A percentile compares a stretch with the other conserved stretches of the same genome.
These are phyloP conservation scores for Protobothrops mucrosquamatus DNA, from an alignment of 2,113 vertebrate genomes.

Conservation along the genomic window DNA sequence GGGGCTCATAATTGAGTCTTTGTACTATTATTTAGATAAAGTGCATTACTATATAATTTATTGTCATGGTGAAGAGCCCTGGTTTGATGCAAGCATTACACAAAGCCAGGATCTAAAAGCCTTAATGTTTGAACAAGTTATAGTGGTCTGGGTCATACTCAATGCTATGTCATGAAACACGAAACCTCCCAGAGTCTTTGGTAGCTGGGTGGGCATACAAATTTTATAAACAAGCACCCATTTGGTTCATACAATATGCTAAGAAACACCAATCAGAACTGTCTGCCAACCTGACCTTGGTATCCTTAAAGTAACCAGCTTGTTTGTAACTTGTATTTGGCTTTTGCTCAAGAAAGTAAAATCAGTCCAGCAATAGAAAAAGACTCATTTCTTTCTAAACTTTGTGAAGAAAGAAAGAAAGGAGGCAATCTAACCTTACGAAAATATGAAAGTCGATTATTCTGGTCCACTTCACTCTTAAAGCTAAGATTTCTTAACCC, in stretches of 20 bases:
- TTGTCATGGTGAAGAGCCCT: not conserved
- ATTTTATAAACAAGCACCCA: not conserved
- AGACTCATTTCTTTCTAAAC: not conserved
- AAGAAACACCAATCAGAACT: not conserved
- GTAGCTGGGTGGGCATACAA: not conserved
- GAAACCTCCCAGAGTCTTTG: not conserved
- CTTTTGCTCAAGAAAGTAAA: not conserved
- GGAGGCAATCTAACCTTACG: not conserved
- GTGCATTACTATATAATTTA: not conserved
- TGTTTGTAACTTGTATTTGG: not conserved
- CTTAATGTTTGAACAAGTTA: not conserved
- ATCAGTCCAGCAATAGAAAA: not conserved
- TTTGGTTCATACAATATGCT: not conserved
- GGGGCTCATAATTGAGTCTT: constrained; percentile 19
- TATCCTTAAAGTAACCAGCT: not conserved
- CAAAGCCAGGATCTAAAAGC: not conserved
- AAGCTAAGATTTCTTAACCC: not conserved
- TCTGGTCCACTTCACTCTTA: not conserved
- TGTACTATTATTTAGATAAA: not conserved
- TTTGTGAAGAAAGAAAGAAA: not conserved
- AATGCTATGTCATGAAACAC: not conserved
- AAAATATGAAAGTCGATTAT: not conserved
- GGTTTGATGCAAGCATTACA: not conserved
- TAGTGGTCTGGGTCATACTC: not conserved
- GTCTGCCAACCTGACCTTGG: not conserved